These are phyloP conservation scores for Trichopria drosophilae DNA, from an alignment of 2,888 invertebrate species.

Conservation along the genomic window DNA sequence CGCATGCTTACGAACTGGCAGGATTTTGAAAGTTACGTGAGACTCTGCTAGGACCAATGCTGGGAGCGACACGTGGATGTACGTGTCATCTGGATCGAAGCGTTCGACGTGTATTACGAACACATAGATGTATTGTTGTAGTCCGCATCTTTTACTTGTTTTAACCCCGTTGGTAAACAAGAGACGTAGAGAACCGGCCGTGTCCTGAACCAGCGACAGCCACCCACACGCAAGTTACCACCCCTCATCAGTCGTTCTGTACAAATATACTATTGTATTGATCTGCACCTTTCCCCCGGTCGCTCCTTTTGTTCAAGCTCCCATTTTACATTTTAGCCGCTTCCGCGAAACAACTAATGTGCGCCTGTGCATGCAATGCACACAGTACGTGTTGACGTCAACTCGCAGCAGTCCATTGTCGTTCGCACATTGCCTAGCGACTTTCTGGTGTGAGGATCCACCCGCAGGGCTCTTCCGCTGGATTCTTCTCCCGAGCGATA, in stretches of 20 bases:
- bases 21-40: too few relatives aligned
- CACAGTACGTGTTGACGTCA: too few relatives aligned
- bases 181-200: too few relatives aligned
- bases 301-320: slow-evolving; percentile 50
- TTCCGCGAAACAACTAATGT: slow-evolving; percentile 55
- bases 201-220: slow-evolving; percentile 35
- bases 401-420: slow-evolving; percentile 48
- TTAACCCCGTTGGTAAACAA: slow-evolving; percentile 43
- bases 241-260: slow-evolving; percentile 51
- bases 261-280: slow-evolving; percentile 55
- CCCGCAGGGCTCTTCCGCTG: slow-evolving; percentile 45
- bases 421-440: slow-evolving; percentile 15
- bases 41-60: too few relatives aligned
- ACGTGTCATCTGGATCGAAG: too few relatives aligned
- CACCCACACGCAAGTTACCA: slow-evolving; percentile 44
- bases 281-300: slow-evolving; percentile 43
- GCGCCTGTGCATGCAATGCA: slow-evolving; percentile 44
- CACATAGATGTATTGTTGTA: slow-evolving; percentile 38
- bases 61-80: too few relatives aligned
- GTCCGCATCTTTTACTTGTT: slow-evolving; percentile 40
- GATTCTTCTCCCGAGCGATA: slow-evolving; percentile 44
- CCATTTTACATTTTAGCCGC: slow-evolving; percentile 51
- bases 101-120: slow-evolving; percentile 29
- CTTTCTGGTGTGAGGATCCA: slow-evolving; percentile 20
- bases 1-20: too few relatives aligned